Conservation (phyloP, 2,113 vertebrate species). For the Ceyx cyanopectus region DNA sequence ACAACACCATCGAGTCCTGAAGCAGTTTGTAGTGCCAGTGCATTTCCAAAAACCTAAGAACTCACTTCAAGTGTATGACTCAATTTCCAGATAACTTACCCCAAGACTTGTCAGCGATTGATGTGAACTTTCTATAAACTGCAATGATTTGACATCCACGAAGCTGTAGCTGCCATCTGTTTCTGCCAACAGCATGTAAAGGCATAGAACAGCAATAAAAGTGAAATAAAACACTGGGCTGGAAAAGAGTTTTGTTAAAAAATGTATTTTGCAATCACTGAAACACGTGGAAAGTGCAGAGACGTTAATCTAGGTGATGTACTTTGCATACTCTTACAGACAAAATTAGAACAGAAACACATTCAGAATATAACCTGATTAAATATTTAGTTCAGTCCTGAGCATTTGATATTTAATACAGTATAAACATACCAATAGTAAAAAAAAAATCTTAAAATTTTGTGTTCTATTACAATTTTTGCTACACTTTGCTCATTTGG, state of each 20-base stretch:
- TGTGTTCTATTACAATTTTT: conserved; percentile 65
- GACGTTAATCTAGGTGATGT: conserved; percentile 77
- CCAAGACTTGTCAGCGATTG: not conserved
- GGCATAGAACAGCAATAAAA: not conserved
- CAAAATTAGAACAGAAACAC: conserved; percentile 80
- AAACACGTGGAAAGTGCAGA: conserved; percentile 82
- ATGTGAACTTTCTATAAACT: not conserved
- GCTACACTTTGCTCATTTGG: conserved; percentile 76
- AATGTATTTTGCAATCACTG: conserved; percentile 75
- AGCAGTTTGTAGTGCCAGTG: not conserved
- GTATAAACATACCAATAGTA: conserved; percentile 75
- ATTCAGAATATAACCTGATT: conserved; percentile 82
- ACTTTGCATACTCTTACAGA: conserved; percentile 77
- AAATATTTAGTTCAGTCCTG: conserved; percentile 87
- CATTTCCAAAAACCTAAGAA: not conserved
- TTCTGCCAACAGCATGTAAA: not conserved
- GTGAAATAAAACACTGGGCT: conserved; percentile 46
- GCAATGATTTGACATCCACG: not conserved
- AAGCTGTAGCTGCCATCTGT: not conserved
- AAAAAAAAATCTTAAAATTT: conserved; percentile 68
- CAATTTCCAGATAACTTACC: not conserved
- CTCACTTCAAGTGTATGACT: not conserved
- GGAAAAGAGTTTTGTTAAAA: conserved; percentile 71
- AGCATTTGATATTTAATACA: conserved; percentile 80
- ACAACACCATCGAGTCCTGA: not conserved